Conservation (phyloP, 2,888 invertebrate species). For the Lycophotia porphyrea region DNA sequence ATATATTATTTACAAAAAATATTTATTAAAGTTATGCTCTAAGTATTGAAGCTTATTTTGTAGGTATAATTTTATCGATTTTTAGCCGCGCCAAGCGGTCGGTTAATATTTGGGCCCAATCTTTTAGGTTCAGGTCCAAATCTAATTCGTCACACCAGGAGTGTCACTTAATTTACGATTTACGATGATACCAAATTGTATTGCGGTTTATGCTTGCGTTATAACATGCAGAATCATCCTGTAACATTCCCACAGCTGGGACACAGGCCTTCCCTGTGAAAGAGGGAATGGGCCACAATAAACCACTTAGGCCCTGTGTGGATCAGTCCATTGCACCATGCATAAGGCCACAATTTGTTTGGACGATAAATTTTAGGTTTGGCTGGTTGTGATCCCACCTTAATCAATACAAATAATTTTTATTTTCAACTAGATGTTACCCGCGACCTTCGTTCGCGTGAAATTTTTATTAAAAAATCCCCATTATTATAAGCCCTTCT, state of each 20-base stretch:
- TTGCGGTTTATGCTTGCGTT: background rate
- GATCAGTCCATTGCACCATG: background rate
- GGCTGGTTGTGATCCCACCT: background rate
- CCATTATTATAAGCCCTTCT: too few species aligned
- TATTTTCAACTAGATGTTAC: too few species aligned
- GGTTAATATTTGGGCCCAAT: background rate
- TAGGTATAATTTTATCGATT: too few species aligned
- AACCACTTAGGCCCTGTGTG: background rate
- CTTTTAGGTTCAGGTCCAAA: background rate
- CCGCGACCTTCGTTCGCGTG: too few species aligned
- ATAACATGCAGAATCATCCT: background rate
- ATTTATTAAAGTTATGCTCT: too few species aligned
- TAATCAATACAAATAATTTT: background rate
- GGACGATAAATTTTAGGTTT: background rate
- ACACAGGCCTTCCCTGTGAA: background rate
- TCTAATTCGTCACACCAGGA: background rate
- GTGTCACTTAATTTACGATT: background rate
- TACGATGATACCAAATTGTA: background rate
- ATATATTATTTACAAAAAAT: too few species aligned
- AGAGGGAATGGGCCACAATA: background rate
- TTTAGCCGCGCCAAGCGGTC: too few species aligned
- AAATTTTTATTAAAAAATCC: too few species aligned
- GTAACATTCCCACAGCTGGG: background rate
- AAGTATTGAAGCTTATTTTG: too few species aligned
- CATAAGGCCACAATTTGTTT: background rate